Evolutionary conservation across 2,113 vertebrate genomes (phyloP).

Genomic region (Bos javanicus): DNA sequence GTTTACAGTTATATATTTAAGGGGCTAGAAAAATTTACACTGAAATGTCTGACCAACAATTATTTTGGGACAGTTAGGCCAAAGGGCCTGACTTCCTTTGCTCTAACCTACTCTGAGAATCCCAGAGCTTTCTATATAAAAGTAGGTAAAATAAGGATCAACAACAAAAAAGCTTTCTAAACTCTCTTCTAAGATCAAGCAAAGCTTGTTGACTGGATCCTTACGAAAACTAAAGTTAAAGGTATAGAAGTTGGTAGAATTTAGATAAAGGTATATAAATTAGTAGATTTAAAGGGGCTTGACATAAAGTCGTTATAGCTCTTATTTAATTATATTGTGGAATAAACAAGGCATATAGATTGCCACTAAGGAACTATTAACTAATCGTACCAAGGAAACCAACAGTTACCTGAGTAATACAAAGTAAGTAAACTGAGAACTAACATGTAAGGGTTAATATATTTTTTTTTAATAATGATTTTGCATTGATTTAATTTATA

Average conservation of each 20-base stretch:
- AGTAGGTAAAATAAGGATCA: too few relatives aligned
- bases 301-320: background rate
- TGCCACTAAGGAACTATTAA: background rate
- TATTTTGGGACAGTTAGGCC: background rate
- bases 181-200: background rate
- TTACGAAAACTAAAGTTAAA: background rate
- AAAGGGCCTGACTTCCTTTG: background rate
- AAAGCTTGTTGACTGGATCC: background rate
- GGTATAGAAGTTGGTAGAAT: background rate
- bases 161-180: background rate
- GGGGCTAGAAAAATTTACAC: too few relatives aligned
- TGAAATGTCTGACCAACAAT: background rate
- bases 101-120: too few relatives aligned
- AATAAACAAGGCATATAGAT: background rate
- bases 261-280: background rate
- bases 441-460: background rate
- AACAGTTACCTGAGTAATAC: background rate
- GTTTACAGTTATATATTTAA: background rate
- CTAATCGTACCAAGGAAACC: background rate
- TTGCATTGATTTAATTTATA: background rate
- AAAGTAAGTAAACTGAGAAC: background rate
- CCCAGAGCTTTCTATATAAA: too few relatives aligned
- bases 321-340: background rate
- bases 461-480: background rate
- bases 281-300: background rate